Evolutionary conservation across 2,113 vertebrate species (phyloP).

Genomic region (Mellivora capensis): DNA sequence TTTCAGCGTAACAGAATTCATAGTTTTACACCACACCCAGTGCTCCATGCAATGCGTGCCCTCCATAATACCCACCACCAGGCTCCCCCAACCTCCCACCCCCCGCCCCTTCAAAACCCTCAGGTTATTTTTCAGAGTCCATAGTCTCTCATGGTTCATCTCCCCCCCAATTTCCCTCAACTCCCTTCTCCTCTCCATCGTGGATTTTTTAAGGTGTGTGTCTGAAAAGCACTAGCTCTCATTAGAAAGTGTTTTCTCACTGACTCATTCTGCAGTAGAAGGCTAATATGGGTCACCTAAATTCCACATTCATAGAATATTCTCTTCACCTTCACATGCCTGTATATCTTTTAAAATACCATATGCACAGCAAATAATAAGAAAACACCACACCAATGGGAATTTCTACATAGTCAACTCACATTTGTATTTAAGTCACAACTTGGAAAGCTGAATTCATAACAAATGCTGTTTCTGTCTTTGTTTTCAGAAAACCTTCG

Average conservation of each 20-base stretch:
- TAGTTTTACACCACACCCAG: too few relatives aligned
- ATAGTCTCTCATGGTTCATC: too few relatives aligned
- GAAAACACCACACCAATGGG: not conserved
- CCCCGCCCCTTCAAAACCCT: too few relatives aligned
- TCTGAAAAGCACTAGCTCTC: not conserved
- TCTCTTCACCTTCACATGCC: not conserved
- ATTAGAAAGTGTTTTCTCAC: not conserved
- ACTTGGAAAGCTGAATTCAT: slow-evolving; percentile 40
- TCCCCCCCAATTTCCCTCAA: too few relatives aligned
- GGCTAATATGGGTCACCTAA: not conserved
- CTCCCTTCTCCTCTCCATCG: too few relatives aligned
- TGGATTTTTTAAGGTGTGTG: not conserved
- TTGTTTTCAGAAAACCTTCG: slow-evolving; percentile 51
- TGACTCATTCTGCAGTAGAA: not conserved
- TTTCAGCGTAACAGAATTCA: too few relatives aligned
- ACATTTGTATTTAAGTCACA: slow-evolving; percentile 37
- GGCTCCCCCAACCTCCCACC: too few relatives aligned
- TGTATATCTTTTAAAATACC: not conserved
- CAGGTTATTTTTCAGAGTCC: too few relatives aligned
- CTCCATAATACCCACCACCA: too few relatives aligned
- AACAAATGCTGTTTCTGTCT: slow-evolving; percentile 16
- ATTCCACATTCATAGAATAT: not conserved
- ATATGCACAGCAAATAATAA: not conserved
- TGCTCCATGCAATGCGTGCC: too few relatives aligned
- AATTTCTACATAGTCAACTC: not conserved